Conservation (phyloP, 2,888 invertebrate species). For the Vandiemenella viatica region DNA sequence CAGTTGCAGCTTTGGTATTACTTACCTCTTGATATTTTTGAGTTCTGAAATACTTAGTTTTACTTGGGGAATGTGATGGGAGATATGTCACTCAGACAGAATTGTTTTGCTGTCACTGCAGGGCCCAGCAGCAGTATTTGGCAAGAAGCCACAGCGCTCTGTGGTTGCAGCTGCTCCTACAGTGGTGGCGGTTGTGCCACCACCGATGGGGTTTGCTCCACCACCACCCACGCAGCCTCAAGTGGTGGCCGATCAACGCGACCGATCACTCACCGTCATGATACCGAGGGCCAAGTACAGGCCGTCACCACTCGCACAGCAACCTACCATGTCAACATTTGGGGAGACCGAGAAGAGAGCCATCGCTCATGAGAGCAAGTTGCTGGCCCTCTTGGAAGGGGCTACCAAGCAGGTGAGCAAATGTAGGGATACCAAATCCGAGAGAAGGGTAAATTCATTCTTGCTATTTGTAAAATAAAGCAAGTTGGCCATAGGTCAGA, state of each 20-base stretch:
- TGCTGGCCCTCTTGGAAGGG: conserved; percentile 54
- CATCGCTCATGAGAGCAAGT: conserved; percentile 49
- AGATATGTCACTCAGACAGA: no score
- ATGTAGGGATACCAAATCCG: no score
- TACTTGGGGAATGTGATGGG: no score
- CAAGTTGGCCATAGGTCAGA: no score
- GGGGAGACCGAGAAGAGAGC: conserved; percentile 24
- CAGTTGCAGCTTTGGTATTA: no score
- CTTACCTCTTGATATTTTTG: no score
- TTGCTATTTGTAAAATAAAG: no score
- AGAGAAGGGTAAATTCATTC: no score
- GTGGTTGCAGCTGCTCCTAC: background rate
- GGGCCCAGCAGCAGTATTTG: background rate
- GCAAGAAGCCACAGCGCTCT: no score
- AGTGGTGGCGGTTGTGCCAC: background rate
- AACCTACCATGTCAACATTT: conserved; percentile 26
- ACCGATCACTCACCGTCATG: conserved; percentile 54
- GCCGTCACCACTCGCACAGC: conserved; percentile 39
- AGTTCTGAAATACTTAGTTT: no score
- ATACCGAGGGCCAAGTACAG: conserved; percentile 74
- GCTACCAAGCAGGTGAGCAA: conserved; percentile 7
- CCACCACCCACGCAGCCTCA: background rate
- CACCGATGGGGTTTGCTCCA: background rate
- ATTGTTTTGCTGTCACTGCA: background rate
- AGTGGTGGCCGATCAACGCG: conserved; percentile 36